A percentile compares a stretch with the other conserved stretches of the same genome.
Conservation (phyloP, 2,888 invertebrate genomes). For the Heteropelma amictum region DNA sequence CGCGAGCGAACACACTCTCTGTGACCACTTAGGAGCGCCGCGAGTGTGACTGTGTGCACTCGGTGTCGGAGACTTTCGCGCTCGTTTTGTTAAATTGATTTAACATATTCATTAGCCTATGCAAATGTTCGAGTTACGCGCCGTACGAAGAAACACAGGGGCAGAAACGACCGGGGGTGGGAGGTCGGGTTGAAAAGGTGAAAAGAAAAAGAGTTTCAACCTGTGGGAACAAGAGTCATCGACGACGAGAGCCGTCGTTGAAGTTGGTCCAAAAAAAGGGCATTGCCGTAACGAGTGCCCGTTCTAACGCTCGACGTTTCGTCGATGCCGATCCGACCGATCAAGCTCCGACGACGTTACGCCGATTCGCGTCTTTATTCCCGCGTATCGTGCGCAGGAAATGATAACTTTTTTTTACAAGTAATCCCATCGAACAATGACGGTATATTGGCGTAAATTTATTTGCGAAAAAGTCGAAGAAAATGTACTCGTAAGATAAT, state of each 20-base stretch:
- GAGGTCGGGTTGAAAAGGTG: not conserved
- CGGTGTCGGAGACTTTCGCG: slow-evolving; percentile 39
- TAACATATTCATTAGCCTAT: slow-evolving; percentile 77
- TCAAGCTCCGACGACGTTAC: not conserved
- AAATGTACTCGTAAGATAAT: no score
- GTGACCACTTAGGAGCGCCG: slow-evolving; percentile 42
- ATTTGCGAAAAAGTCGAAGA: no score
- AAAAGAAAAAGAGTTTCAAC: not conserved
- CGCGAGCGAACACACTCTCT: slow-evolving; percentile 61
- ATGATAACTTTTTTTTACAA: no score
- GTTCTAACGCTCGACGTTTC: not conserved
- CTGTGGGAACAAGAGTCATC: not conserved
- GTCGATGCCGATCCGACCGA: not conserved
- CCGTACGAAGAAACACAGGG: not conserved
- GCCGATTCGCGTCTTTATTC: no score
- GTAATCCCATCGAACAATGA: no score
- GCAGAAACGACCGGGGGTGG: not conserved
- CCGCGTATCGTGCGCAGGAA: no score
- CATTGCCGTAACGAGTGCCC: not conserved
- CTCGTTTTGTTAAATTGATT: slow-evolving; percentile 75
- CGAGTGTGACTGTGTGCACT: not conserved
- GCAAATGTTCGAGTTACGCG: slow-evolving; percentile 67
- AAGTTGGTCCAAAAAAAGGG: not conserved
- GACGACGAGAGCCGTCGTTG: not conserved
- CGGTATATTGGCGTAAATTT: no score